These are phyloP conservation scores for Arizona elegans DNA, from an alignment of 2,113 vertebrate genomes.

Conservation along the genomic window DNA sequence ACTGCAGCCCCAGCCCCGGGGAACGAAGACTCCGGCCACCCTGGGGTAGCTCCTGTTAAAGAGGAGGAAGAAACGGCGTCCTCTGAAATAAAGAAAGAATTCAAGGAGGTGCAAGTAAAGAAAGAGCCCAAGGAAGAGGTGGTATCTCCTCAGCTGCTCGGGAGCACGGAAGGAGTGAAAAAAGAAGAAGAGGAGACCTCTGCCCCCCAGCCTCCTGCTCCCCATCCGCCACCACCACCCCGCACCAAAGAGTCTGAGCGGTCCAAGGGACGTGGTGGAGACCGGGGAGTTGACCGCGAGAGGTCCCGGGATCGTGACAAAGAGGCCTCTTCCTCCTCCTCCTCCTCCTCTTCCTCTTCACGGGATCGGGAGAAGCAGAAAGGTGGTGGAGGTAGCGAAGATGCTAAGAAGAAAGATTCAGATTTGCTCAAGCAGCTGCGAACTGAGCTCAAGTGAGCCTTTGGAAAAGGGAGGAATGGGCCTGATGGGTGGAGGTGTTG, in stretches of 20 bases:
- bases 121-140: slow-evolving; percentile 62
- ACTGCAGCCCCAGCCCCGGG: slow-evolving; percentile 3
- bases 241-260: slow-evolving; percentile 65
- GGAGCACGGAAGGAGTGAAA: slow-evolving; percentile 64
- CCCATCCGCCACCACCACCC: slow-evolving; percentile 70
- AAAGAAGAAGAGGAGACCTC: slow-evolving; percentile 77
- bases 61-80: slow-evolving; percentile 49
- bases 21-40: not conserved
- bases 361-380: slow-evolving; percentile 72
- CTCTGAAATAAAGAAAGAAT: slow-evolving; percentile 54
- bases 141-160: slow-evolving; percentile 49
- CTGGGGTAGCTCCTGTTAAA: slow-evolving; percentile 41
- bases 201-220: slow-evolving; percentile 65
- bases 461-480: not conserved
- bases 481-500: not conserved
- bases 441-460: slow-evolving; percentile 82
- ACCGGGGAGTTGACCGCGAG: slow-evolving; percentile 53
- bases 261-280: slow-evolving; percentile 59
- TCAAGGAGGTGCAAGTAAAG: not conserved
- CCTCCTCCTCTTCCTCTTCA: slow-evolving; percentile 54
- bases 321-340: slow-evolving; percentile 30
- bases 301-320: slow-evolving; percentile 59
- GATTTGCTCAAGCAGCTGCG: slow-evolving; percentile 86
- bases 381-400: slow-evolving; percentile 81
- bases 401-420: slow-evolving; percentile 86